A percentile compares a stretch with the other conserved stretches of the same genome.
Conservation (phyloP, 2,113 vertebrate species). For the Mesoclemmys tuberculata region DNA sequence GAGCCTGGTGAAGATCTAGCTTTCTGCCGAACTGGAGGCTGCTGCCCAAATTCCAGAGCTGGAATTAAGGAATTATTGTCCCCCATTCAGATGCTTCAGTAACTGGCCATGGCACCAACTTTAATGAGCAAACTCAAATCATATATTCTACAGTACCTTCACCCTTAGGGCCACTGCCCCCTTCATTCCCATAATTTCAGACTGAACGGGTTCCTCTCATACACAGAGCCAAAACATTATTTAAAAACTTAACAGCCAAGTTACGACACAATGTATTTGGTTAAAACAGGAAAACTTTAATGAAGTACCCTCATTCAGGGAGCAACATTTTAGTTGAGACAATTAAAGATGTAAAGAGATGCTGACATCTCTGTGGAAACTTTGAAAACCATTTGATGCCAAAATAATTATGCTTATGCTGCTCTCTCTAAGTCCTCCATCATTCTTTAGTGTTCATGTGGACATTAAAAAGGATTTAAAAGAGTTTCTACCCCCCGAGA, state of each 20-base stretch:
- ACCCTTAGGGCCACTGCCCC: not conserved
- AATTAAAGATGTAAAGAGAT: conserved; percentile 56
- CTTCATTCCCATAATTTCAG: not conserved
- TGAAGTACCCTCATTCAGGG: not conserved
- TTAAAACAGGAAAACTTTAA: not conserved
- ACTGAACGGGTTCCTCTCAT: not conserved
- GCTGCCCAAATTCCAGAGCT: not conserved
- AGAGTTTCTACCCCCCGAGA: conserved; percentile 1
- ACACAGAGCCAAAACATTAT: not conserved
- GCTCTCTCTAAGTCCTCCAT: not conserved
- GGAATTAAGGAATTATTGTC: not conserved
- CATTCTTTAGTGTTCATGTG: conserved; percentile 56
- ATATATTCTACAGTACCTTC: not conserved
- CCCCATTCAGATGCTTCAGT: fast-evolving
- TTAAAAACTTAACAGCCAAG: not conserved
- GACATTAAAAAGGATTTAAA: conserved; percentile 5
- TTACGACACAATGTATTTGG: not conserved
- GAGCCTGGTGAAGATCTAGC: not conserved
- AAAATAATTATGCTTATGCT: not conserved
- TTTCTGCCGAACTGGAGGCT: fast-evolving
- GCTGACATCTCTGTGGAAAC: conserved; percentile 65
- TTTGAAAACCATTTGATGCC: not conserved
- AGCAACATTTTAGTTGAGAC: conserved; percentile 30
- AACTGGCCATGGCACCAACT: not conserved
- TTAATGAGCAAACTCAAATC: not conserved